Evolutionary conservation across 2,797 vertebrate genomes (phyloP).

Genomic region (Phylloscopus collybita): DNA sequence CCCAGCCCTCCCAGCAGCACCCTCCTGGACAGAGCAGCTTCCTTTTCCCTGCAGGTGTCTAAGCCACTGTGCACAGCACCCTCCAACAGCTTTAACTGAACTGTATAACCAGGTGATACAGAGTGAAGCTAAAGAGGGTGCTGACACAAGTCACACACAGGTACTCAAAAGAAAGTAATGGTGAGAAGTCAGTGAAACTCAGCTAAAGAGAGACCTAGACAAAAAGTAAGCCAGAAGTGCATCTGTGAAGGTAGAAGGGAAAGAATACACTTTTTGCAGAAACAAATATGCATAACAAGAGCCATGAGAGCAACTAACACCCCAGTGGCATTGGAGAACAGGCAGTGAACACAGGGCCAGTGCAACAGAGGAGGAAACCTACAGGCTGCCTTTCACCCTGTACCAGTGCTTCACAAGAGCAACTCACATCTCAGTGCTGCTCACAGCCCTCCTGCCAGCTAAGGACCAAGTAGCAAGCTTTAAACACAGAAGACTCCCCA

Average conservation of each 20-base stretch:
- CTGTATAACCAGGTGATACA: fast-evolving
- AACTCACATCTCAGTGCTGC: neutral
- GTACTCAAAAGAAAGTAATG: neutral
- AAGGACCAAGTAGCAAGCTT: neutral
- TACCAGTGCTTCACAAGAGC: neutral
- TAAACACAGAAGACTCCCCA: neutral
- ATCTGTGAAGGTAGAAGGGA: neutral
- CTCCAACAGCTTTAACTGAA: neutral
- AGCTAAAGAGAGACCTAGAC: neutral
- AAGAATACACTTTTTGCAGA: neutral
- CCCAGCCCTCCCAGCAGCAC: neutral
- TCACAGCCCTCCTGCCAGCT: neutral
- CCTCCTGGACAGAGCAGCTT: neutral
- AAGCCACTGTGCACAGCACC: neutral
- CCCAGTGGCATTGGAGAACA: neutral
- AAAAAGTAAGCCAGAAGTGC: neutral
- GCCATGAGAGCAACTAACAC: neutral
- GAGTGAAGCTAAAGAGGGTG: neutral
- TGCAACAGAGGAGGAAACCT: neutral
- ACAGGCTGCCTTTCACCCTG: fast-evolving
- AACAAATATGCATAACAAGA: neutral
- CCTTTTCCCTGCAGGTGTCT: neutral
- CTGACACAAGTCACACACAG: neutral
- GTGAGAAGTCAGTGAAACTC: neutral
- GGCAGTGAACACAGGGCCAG: neutral